Conservation (phyloP, 2,888 invertebrate species). For the Calephelis perditalis region DNA sequence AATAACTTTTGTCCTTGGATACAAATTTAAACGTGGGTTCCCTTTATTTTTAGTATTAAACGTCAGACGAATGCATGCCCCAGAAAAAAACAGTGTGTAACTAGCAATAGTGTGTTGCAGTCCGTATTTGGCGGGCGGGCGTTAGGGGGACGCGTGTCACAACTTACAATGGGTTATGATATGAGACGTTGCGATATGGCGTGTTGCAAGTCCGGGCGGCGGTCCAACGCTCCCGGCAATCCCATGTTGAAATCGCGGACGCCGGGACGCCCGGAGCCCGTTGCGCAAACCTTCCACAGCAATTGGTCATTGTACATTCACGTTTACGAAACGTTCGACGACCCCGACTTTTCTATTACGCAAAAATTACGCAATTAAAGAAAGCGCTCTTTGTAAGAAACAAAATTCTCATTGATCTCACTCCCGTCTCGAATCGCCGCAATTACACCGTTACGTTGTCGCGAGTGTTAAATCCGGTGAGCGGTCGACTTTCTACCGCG, state of each 20-base stretch:
- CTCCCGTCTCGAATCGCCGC: constrained; percentile 66
- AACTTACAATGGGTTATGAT: constrained; percentile 68
- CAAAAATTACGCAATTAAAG: constrained; percentile 71
- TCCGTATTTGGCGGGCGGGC: constrained; percentile 67
- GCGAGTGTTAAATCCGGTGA: constrained; percentile 72
- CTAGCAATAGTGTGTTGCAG: constrained; percentile 27
- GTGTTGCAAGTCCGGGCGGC: constrained; percentile 75
- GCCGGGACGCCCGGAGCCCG: constrained; percentile 70
- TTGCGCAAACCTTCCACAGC: constrained; percentile 55
- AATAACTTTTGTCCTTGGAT: too few relatives aligned
- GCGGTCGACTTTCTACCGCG: constrained; percentile 76
- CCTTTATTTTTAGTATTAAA: too few relatives aligned
- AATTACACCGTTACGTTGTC: constrained; percentile 72
- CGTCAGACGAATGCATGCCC: too few relatives aligned
- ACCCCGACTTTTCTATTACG: constrained; percentile 57
- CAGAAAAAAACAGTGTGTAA: too few relatives aligned
- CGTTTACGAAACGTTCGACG: constrained; percentile 61
- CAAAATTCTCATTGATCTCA: constrained; percentile 62
- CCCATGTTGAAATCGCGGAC: constrained; percentile 73
- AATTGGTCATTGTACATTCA: constrained; percentile 60
- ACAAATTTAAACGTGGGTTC: too few relatives aligned
- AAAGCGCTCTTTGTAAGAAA: constrained; percentile 69
- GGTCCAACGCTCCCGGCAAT: constrained; percentile 74
- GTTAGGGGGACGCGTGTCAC: constrained; percentile 60
- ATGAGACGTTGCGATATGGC: constrained; percentile 76